Evolutionary conservation across 2,888 invertebrate genomes (phyloP), one percentile per base, ranked within the genome.

Genomic region (Prenolepis imparis): DNA sequence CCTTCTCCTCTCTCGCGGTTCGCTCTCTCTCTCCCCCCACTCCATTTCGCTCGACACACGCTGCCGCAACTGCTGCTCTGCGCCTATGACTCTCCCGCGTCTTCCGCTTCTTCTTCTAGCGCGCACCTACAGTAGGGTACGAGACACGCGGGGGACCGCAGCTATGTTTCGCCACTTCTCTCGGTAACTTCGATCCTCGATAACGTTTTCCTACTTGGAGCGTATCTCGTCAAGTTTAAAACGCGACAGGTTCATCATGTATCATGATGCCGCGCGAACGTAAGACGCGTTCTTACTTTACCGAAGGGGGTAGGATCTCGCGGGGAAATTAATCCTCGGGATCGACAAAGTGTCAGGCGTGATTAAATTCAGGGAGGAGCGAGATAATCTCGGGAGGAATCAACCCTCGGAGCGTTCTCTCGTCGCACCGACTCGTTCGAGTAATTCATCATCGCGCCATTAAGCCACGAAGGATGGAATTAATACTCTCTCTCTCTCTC

Each of bases 21-120:
- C 28, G 67, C 52, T 52, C 68, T 78, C 84, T 78, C 86, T 84
- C 72, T 70, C 84, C 66, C 82, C 39, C 80, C 85, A 72, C 80
- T 32, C 64, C 9, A 15, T 78, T 21, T 57, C 87, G 90, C 84
- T 90, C 90, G 91, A 92, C 91, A 88, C 91, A 70, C 64, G 67
- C 28, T 36, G 67, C 36, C 64, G 68, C 64, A 61, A 48, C 41
- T 61, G 39, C 66, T 28, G 48, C 59, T 52, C 39, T 44, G 73
- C 57, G 74, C 55, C 64, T 74, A 64, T 80, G 74, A 72, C 74
- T 74, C 82, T 59, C 74, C 32, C 67, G 64, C 67, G 72, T 70
- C 44, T 84, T 63, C 68, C 72, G 70, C 75, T 89, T 89, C 90
- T 90, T 83, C 66, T 52, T 67, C 83, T 82, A 70, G 68, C 70